Evolutionary conservation across 2,113 vertebrate species (phyloP).

Genomic region (Podarcis cretensis): DNA sequence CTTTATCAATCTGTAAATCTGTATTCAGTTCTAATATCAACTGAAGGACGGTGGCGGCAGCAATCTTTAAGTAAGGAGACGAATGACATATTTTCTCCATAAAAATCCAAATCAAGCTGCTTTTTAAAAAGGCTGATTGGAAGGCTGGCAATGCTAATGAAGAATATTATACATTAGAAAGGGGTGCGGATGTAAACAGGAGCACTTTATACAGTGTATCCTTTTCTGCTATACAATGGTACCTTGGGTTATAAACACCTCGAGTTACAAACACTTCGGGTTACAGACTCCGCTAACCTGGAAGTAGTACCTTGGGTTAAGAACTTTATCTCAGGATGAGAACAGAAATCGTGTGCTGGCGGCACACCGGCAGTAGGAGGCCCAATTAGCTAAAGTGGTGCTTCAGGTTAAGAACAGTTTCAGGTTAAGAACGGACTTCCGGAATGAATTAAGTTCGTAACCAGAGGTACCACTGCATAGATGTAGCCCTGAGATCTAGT

Average conservation of each 20-base stretch:
- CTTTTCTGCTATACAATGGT: not conserved
- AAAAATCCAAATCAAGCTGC: not conserved
- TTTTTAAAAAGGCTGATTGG: not conserved
- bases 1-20: not conserved
- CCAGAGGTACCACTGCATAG: too few relatives aligned
- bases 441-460: too few relatives aligned
- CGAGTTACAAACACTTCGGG: too few relatives aligned
- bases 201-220: not conserved
- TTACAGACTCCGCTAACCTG: too few relatives aligned
- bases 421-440: too few relatives aligned
- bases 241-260: too few relatives aligned
- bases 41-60: not conserved
- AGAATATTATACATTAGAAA: not conserved
- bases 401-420: too few relatives aligned
- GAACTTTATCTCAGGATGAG: too few relatives aligned
- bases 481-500: not conserved
- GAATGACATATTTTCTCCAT: too few relatives aligned
- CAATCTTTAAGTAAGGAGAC: not conserved
- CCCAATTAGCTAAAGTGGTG: too few relatives aligned
- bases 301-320: too few relatives aligned
- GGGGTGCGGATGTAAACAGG: not conserved
- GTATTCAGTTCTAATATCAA: not conserved
- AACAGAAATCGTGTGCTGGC: fast-evolving
- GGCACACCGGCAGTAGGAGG: too few relatives aligned
- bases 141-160: not conserved